phyloP scores from a whole-genome alignment of 2,888 invertebrate genomes.

The Zelleria hepariella region DNA sequence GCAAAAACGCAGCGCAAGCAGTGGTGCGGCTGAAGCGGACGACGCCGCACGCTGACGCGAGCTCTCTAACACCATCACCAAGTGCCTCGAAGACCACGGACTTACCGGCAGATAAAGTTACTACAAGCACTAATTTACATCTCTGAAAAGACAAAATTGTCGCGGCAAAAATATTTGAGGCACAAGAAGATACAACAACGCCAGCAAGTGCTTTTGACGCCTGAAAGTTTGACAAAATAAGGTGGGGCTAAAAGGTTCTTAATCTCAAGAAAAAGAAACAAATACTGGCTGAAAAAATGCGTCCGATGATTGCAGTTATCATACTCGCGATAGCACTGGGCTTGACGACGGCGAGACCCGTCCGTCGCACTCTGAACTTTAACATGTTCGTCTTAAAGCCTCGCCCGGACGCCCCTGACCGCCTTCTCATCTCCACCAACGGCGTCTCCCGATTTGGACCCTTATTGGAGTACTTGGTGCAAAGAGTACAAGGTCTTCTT shows the following conservation, averaged over 20 bases:
- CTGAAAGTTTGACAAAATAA: too few species aligned
- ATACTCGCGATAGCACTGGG: constrained; percentile 37
- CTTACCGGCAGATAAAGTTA: background rate
- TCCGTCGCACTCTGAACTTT: constrained; percentile 56
- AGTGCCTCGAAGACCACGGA: background rate
- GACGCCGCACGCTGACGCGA: constrained; percentile 35
- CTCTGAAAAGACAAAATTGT: too few species aligned
- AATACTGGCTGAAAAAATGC: background rate
- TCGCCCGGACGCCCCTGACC: constrained; percentile 35
- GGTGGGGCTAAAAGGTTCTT: too few species aligned
- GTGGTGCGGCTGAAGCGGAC: constrained; percentile 41
- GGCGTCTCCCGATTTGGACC: constrained; percentile 75
- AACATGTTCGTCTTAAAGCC: constrained; percentile 60
- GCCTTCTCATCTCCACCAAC: constrained; percentile 44
- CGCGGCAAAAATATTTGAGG: background rate
- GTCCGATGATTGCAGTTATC: constrained; percentile 19
- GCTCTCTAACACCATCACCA: background rate
- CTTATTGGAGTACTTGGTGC: constrained; percentile 77
- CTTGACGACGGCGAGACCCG: constrained; percentile 35
- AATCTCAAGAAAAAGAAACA: background rate
- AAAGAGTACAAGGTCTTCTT: constrained; percentile 78
- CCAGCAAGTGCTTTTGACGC: too few species aligned
- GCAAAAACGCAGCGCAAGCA: constrained; percentile 52
- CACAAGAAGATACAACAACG: background rate
- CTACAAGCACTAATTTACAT: background rate